Base-by-base conservation (phyloP, 35 echinoderm and acorn worm genomes). In the Diadema setosum region DNA sequence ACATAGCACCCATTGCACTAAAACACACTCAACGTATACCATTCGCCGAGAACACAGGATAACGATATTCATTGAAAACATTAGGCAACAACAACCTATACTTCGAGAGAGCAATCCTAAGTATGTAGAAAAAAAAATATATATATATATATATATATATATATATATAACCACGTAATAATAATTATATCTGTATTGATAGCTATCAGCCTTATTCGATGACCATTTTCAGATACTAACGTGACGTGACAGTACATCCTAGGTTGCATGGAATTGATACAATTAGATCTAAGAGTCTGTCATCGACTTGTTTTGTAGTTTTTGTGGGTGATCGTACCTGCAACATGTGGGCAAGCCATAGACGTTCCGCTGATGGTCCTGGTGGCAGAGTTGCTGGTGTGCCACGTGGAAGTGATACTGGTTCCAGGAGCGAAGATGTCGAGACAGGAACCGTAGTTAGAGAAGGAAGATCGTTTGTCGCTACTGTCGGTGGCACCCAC, bases 381-480 rank as follows among this genome's bases (percentile, higher is more conserved):
- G 11, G 90, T 73, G 30, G 58, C 44, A 32, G 17, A 56, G 30
- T 84, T 21, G 59, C 20, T 76, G 32, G 82, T 78, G 70, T 86
- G 41, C 41, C 70, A 29, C 23, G 30, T 58, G 21, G 49, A 65
- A 24, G 17, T 33, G 45, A 91, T 85, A 23, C 12, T 46, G n/a
- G 17, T 82, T 9, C 89, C 89, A 31, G 81, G 89, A 34, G 81
- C 89, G 75, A 85, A 91, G 59, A 91, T 91, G 45, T 91, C 64
- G 0, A 91, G 59, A 65, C 60, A 84, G 8, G 21, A 17, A 21
- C 89, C 89, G 50, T 84, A 91, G 65, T 91, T 91, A 5, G 89
- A 91, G 37, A 91, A 91, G 31, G 81, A 84, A 0, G 89, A 82
- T 46, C 89, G 32, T 67, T 36, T 34, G 45, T 91, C 89, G 24